A percentile compares a stretch with the other conserved stretches of the same genome.
Conservation (phyloP, 2,113 vertebrate genomes). For the Callipepla squamata region DNA sequence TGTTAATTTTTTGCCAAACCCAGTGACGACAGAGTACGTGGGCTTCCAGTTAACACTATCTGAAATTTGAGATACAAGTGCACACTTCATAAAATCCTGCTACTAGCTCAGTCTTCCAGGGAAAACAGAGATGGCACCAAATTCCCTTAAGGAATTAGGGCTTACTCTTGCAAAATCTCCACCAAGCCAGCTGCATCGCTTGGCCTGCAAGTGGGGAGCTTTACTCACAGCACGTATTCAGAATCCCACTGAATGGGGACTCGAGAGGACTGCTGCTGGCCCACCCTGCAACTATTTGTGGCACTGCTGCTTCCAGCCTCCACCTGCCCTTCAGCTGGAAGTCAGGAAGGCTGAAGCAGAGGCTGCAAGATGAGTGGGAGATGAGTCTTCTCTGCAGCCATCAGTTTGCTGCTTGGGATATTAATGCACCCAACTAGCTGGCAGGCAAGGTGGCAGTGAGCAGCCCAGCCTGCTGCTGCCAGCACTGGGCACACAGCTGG, state of each 20-base stretch:
- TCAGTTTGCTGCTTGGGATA: neutral
- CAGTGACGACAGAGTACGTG: neutral
- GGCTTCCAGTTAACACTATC: neutral
- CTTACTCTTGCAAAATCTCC: neutral
- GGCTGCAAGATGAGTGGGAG: neutral
- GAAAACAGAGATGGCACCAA: constrained; percentile 20
- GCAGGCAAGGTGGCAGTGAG: neutral
- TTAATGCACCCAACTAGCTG: neutral
- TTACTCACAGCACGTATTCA: neutral
- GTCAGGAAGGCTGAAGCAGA: neutral
- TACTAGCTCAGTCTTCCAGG: neutral
- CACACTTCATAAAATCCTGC: constrained; percentile 7
- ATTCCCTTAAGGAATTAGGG: neutral
- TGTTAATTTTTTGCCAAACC: constrained; percentile 18
- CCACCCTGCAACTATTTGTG: neutral
- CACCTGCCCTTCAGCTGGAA: neutral
- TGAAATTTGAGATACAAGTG: neutral
- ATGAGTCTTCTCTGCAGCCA: neutral
- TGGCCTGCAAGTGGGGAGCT: neutral
- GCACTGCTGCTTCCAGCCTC: neutral
- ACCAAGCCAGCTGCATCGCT: neutral
- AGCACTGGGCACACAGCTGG: neutral
- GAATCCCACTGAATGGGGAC: neutral
- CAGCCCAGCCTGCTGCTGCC: neutral
- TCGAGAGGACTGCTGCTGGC: neutral